Evolutionary conservation across 1,140 invertebrate genomes (phyloP).

Genomic region (Pectinophora gossypiella): DNA sequence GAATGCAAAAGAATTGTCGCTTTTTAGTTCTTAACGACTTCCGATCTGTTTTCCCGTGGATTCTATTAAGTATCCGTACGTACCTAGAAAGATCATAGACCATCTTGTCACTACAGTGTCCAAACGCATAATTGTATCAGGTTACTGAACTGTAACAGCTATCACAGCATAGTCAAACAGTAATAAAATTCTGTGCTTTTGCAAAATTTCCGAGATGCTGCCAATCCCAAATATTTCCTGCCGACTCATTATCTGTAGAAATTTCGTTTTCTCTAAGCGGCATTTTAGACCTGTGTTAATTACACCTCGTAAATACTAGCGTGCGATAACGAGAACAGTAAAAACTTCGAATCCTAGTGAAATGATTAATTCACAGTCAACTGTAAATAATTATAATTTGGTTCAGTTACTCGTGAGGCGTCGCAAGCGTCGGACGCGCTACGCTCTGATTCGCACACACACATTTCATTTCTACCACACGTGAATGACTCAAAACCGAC

Average conservation of each 20-base stretch:
- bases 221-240: too few relatives aligned
- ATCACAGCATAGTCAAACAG: too few relatives aligned
- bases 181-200: too few relatives aligned
- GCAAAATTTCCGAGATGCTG: too few relatives aligned
- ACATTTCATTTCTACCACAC: constrained; percentile 62
- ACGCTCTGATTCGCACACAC: constrained; percentile 53
- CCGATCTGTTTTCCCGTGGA: too few relatives aligned
- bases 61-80: too few relatives aligned
- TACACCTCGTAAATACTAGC: neutral
- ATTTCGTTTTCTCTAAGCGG: neutral
- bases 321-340: neutral
- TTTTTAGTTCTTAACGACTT: too few relatives aligned
- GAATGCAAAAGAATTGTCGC: too few relatives aligned
- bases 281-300: neutral
- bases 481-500: constrained; percentile 38
- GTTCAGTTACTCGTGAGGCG: constrained; percentile 53
- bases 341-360: constrained; percentile 20
- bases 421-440: constrained; percentile 39
- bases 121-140: too few relatives aligned
- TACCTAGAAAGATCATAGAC: too few relatives aligned
- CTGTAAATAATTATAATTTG: constrained; percentile 56
- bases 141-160: too few relatives aligned
- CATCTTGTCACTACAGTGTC: too few relatives aligned
- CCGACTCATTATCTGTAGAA: neutral
- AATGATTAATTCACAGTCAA: constrained; percentile 43